Evolutionary conservation across 2,888 invertebrate genomes (phyloP), one percentile per base, ranked within the genome.

Genomic region (Oegoconia quadripuncta): DNA sequence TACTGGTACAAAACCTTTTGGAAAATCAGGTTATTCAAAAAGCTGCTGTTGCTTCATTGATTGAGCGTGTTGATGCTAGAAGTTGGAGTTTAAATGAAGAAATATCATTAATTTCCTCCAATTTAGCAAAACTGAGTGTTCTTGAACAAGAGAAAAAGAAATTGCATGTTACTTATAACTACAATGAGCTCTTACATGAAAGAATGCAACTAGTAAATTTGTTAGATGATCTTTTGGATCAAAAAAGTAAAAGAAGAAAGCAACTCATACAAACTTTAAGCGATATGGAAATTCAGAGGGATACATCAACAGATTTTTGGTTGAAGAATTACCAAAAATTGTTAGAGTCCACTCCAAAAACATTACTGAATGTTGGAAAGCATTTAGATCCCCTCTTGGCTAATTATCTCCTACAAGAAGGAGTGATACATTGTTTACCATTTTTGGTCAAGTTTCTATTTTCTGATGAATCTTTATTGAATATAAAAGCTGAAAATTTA

Each of bases 301-400:
- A 81, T 49, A 77, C 69, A 34, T 73, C 82, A 1, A 78, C 88
- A 52, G 91, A 91, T 61, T 94, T 93, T 69, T 94, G 94, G 94
- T 75, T 94, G 47, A 88, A 90, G 60, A 96, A 96, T 72, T 97
- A 95, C 72, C 96, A 97, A 72, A 90, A 91, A 50, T 76, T 97
- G 28, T 87, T 96, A 65, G 94, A 96, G 65, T 90, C 90, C 17
- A 90, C 93, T 51, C 95, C 96, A 15, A 89, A 88, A 56, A 89
- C 90, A 33, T 77, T 93, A 45, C 74, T 91, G 18, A 89, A 90
- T 59, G 84, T 91, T 37, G 89, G 90, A 44, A 89, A 88, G 46
- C 83, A 88, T 52, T 79, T 94, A 29, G 92, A 94, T 65, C 93
- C 93, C 12, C 62, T 79, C 34, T 77, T 94, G 47, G 92, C 92